Percentiles rank a stretch among this genome's conserved stretches.
Conservation (phyloP, 2,113 vertebrate genomes). For the Meleagris gallopavo region DNA sequence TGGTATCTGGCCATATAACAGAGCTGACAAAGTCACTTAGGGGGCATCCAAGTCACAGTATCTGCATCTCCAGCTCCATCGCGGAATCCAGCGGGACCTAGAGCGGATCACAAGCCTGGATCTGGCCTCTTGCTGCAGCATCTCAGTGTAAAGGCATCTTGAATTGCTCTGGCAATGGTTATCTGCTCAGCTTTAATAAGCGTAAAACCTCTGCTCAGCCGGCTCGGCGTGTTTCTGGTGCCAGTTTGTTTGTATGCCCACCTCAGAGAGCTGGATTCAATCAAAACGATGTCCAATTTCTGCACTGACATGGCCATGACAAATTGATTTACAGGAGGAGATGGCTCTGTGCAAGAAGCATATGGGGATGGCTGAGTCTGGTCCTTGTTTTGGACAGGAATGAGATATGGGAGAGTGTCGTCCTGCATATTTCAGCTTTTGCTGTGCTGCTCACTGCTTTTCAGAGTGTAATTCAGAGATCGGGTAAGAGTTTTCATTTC, state of each 20-base stretch:
- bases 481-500: slow-evolving; percentile 29
- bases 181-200: neutral
- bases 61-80: neutral
- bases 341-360: slow-evolving; percentile 18
- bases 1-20: neutral
- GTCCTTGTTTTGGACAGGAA: slow-evolving; percentile 22
- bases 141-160: accelerated
- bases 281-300: slow-evolving; percentile 51
- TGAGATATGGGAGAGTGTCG: slow-evolving; percentile 35
- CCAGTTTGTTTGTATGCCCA: neutral
- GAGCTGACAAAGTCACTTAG: neutral
- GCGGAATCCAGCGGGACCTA: neutral
- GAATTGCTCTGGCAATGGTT: neutral
- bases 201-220: neutral
- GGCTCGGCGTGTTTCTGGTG: neutral
- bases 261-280: slow-evolving; percentile 24
- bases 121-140: neutral
- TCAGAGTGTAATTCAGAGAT: slow-evolving; percentile 24
- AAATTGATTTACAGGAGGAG: slow-evolving; percentile 55
- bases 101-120: neutral
- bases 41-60: neutral
- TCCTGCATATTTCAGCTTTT: slow-evolving; percentile 22
- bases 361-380: neutral
- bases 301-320: slow-evolving; percentile 10
- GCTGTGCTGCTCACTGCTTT: slow-evolving; percentile 37